Conservation (phyloP, 2,888 invertebrate species). For the Erebia ligea region DNA sequence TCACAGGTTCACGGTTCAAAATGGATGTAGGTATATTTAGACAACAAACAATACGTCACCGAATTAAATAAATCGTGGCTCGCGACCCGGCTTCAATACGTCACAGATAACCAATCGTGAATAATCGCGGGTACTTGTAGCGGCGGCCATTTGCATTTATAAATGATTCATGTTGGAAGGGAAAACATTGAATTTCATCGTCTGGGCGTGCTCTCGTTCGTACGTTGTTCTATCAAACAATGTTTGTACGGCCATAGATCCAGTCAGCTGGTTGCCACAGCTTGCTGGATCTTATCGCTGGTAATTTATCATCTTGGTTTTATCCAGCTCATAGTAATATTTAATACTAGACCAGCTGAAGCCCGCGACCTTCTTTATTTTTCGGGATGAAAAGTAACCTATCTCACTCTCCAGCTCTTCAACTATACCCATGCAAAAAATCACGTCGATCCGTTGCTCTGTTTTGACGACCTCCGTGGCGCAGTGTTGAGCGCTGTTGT, state of each 20-base stretch:
- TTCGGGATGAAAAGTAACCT: too few species aligned
- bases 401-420: too few species aligned
- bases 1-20: background rate
- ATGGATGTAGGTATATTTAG: background rate
- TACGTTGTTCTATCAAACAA: background rate
- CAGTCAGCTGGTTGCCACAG: too few species aligned
- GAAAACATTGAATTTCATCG: constrained; percentile 53
- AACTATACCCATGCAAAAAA: too few species aligned
- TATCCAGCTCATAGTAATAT: background rate
- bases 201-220: background rate
- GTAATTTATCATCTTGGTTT: too few species aligned
- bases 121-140: constrained; percentile 65
- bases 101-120: constrained; percentile 67
- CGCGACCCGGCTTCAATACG: constrained; percentile 49
- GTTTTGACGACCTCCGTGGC: too few species aligned
- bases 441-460: too few species aligned
- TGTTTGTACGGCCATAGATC: too few species aligned
- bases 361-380: too few species aligned
- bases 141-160: constrained; percentile 73
- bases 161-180: constrained; percentile 73
- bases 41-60: constrained; percentile 11
- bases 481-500: too few species aligned
- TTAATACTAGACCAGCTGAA: too few species aligned
- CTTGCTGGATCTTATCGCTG: too few species aligned
- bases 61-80: background rate